A percentile compares a stretch with the other conserved stretches of the same genome.
Evolutionary conservation across 1,140 invertebrate genomes (phyloP).

Genomic region (Nautilus pompilius): DNA sequence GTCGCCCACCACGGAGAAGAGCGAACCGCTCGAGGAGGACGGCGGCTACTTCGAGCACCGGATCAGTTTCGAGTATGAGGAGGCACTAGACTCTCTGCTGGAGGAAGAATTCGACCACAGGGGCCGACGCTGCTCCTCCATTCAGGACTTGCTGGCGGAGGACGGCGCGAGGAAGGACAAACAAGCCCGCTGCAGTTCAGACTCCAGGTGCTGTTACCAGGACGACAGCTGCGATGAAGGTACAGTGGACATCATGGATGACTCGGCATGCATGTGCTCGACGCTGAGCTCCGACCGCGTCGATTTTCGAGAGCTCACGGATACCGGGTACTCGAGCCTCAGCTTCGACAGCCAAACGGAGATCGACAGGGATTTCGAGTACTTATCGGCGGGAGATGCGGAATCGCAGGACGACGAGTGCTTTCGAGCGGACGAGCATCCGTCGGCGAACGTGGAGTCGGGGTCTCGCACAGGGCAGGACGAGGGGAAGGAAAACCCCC

Average conservation of each 20-base stretch:
- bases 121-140: conserved; percentile 9
- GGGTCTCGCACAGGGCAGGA: neutral
- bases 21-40: conserved; percentile 13
- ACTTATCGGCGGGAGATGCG: neutral
- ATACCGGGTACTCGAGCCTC: conserved; percentile 34
- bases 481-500: neutral
- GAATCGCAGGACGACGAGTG: neutral
- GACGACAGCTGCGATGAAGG: conserved; percentile 15
- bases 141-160: conserved; percentile 16
- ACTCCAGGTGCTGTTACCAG: neutral
- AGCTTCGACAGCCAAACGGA: conserved; percentile 18
- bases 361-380: conserved; percentile 14
- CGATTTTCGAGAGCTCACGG: conserved; percentile 30
- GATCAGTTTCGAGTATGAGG: conserved; percentile 31
- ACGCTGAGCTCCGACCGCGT: conserved; percentile 10
- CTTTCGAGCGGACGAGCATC: neutral
- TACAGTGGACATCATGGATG: neutral
- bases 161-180: conserved; percentile 12
- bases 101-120: conserved; percentile 9
- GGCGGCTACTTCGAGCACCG: conserved; percentile 19
- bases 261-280: neutral
- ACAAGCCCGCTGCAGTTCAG: conserved; percentile 1
- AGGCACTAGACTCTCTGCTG: conserved; percentile 18
- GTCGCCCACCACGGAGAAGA: conserved; percentile 14
- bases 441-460: neutral